Percentiles rank a stretch among this genome's conserved stretches.
These are phyloP conservation scores for Onychostoma macrolepis DNA, from an alignment of 2,113 vertebrate genomes.

Conservation along the genomic window DNA sequence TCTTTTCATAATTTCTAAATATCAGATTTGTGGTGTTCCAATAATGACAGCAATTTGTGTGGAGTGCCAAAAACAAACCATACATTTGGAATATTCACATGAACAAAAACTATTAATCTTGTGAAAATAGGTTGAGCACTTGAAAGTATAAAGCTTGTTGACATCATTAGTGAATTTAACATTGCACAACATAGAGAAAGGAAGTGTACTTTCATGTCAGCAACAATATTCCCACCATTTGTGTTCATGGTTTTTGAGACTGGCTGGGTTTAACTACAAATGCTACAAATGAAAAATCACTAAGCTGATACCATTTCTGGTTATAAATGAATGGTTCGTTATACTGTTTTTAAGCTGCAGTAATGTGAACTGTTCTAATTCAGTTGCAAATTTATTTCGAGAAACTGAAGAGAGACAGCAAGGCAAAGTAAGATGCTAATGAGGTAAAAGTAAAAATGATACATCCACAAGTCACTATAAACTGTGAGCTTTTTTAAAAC, in stretches of 20 bases:
- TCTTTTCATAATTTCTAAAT: neutral
- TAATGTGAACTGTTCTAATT: conserved; percentile 3
- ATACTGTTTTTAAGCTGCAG: neutral
- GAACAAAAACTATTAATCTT: conserved; percentile 3
- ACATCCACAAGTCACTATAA: conserved; percentile 6
- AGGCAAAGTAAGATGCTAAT: neutral
- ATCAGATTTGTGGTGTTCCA: neutral
- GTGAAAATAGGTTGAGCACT: neutral
- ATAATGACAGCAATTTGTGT: neutral
- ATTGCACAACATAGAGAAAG: conserved; percentile 1
- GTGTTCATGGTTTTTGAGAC: neutral
- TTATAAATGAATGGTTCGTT: neutral
- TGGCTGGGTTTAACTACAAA: neutral
- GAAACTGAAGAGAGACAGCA: neutral
- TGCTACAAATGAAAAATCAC: neutral
- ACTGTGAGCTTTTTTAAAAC: neutral
- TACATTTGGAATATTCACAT: neutral
- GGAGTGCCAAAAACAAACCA: neutral
- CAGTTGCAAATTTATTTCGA: neutral
- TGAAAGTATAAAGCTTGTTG: neutral
- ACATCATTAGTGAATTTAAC: neutral
- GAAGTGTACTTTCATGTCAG: neutral
- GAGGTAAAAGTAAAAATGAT: neutral
- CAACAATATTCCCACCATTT: conserved; percentile 8
- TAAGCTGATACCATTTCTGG: neutral